A percentile compares a stretch with the other conserved stretches of the same genome.
These are phyloP conservation scores for Acrocephalus kingi DNA, from an alignment of 2,113 vertebrate genomes.

Conservation along the genomic window DNA sequence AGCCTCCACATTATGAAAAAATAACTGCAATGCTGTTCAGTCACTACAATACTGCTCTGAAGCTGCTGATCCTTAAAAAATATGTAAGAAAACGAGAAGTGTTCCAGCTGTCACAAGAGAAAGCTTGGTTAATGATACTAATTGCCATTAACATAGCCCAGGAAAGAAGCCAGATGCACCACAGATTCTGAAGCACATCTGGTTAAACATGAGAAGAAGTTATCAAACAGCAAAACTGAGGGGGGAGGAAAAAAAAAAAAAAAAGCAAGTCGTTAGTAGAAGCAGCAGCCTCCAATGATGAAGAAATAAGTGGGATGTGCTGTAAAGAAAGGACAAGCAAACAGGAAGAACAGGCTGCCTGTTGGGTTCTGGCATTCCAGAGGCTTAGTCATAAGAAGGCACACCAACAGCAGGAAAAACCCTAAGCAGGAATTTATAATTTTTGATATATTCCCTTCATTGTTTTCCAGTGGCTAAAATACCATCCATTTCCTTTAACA, in stretches of 20 bases:
- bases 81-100: neutral
- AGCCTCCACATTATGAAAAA: neutral
- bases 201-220: neutral
- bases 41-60: neutral
- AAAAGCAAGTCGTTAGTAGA: neutral
- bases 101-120: neutral
- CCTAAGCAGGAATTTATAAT: neutral
- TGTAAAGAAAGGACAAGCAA: neutral
- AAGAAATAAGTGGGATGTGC: neutral
- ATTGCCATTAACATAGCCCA: neutral
- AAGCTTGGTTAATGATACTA: neutral
- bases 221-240: neutral
- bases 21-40: neutral
- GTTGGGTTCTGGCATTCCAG: constrained; percentile 32
- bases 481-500: neutral
- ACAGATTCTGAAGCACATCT: neutral
- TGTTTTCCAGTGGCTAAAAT: neutral
- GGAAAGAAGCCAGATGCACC: neutral
- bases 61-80: neutral
- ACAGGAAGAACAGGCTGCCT: constrained; percentile 46
- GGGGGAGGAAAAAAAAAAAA: accelerated
- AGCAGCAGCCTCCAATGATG: neutral
- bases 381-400: constrained; percentile 22
- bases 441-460: neutral
- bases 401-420: constrained; percentile 27